Evolutionary conservation across 2,113 vertebrate species (phyloP), one percentile per base, ranked within the genome.

Genomic region (Motacilla tschutschensis): DNA sequence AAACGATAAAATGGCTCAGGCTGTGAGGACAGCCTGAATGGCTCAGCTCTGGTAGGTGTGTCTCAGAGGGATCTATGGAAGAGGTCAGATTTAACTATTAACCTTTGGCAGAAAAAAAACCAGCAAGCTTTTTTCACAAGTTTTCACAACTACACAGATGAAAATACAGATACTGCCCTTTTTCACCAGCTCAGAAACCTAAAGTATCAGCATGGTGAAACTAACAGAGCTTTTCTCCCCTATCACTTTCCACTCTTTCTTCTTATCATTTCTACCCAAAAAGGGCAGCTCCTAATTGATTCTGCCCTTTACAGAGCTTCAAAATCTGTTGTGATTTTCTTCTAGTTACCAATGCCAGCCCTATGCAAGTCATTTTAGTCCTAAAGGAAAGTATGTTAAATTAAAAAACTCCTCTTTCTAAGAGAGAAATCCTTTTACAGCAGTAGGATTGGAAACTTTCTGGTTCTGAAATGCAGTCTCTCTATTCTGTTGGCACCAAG

Each of bases 1-100:
- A 78, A 90, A 83, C 82, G 71, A 87, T 84, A 36, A 87, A 95
- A 93, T 9, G 60, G 79, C 84, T 90, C 85, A 77, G 64, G 67
- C 82, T 74, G 48, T 48, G 69, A 85, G 93, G 79, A 85, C 47
- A 77, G 76, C 25, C 57, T 16, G 51, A 71, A n/a, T 25, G 40
- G 66, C 87, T 82, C 60, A 28, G 57, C 50, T 25, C 43, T 55
- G 41, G 14, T 59, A 54, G 33, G 44, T 53, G 51, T 1, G 2
- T 55, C 70, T 63, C 47, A 70, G 31, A 72, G 25, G 43, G 19
- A 50, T 33, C n/a, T 62, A 17, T 0, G 0, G 15, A 80, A 88
- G 24, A 78, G 38, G 44, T 75, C n/a, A 24, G 15, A 53, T 57
- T 79, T 86, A 28, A 74, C n/a, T n/a, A 47, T 40, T 63, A 47